Conservation (phyloP, 2,888 invertebrate species). For the Deroplatys truncata region DNA sequence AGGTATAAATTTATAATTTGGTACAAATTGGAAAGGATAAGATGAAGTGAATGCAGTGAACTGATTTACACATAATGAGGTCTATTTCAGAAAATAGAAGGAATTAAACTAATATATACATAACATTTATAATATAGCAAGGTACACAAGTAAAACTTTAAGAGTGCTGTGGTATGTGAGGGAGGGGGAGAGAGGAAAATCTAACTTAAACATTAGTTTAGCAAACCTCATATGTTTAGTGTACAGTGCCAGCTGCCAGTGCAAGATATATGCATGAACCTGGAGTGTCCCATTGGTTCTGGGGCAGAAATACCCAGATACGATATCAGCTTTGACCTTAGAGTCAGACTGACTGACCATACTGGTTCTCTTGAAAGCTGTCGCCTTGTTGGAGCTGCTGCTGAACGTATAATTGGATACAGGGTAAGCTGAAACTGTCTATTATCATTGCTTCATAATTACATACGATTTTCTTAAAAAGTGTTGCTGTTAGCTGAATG, state of each 20-base stretch:
- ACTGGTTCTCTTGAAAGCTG: slow-evolving; percentile 61
- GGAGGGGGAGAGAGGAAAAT: too few relatives aligned
- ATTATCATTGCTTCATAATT: background rate
- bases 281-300: slow-evolving; percentile 39
- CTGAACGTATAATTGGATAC: slow-evolving; percentile 57
- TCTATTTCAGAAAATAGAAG: too few relatives aligned
- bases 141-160: too few relatives aligned
- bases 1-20: too few relatives aligned
- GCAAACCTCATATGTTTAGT: slow-evolving; percentile 29
- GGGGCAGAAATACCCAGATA: slow-evolving; percentile 6
- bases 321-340: slow-evolving; percentile 51
- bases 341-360: slow-evolving; percentile 61
- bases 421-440: slow-evolving; percentile 45
- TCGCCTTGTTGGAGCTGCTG: slow-evolving; percentile 53
- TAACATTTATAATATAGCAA: too few relatives aligned
- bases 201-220: too few relatives aligned
- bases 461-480: background rate
- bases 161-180: too few relatives aligned
- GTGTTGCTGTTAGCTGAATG: too few relatives aligned
- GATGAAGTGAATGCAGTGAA: too few relatives aligned
- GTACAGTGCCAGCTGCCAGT: slow-evolving; percentile 34
- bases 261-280: slow-evolving; percentile 40
- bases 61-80: too few relatives aligned
- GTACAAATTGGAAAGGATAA: too few relatives aligned
- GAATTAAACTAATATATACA: too few relatives aligned